Evolutionary conservation across 53 echinoderm and acorn worm genomes (phyloP), one percentile per base, ranked within the genome.

Genomic region (Mesocentrotus franciscanus): DNA sequence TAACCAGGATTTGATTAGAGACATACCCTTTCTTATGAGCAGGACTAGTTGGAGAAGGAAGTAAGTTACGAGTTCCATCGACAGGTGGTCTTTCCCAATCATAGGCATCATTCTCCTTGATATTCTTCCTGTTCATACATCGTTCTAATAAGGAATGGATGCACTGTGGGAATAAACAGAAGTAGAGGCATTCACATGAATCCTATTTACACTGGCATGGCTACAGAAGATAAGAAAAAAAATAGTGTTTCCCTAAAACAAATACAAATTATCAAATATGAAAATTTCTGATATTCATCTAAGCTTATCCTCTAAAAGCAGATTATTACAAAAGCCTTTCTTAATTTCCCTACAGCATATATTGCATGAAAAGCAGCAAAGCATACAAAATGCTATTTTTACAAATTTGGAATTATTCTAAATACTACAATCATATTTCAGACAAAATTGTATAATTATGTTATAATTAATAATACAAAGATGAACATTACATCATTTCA

Each of bases 61-160:
- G 98, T 96, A 61, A 68, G 97, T 99, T 32, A 95, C 96, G 81
- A 85, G 99, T 98, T 26, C 97, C 98, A 96, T 99, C 99, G 11
- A 94, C 98, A 9, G 83, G 95, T 71, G 96, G 96, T 81, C 95
- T 97, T 95, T 99, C 99, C 99, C 99, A 99, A 92, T 99, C 99
- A 92, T 96, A 99, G 3, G 97, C 96, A 58, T 98, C 99, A 1
- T 95, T 74, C 56, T 98, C 97, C 93, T 97, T 97, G 95, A 99
- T 96, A 55, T 96, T 96, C 95, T 99, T 99, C 89, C 99, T 95
- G 75, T 97, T 99, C 97, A 99, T 98, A 91, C 99, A 99, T 29
- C 97, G 97, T 36, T 97, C 96, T 61, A 98, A 89, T 76, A 99
- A 95, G 57, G 99, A 97, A 90, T 98, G 96, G 49, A 99, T 95